Evolutionary conservation across 2,113 vertebrate genomes (phyloP).

Genomic region (Puma concolor): DNA sequence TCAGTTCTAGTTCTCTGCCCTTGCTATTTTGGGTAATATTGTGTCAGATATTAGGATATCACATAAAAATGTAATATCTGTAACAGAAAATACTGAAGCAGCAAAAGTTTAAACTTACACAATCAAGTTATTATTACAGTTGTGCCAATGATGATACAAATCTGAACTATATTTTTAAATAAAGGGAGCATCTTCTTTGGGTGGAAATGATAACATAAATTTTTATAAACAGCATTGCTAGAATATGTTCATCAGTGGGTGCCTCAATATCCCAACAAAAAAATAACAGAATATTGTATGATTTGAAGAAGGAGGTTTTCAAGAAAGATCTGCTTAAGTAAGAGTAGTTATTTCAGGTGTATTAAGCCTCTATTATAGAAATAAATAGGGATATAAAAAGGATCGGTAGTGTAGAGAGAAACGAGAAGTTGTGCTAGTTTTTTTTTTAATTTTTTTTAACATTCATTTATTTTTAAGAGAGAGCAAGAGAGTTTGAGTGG

Average conservation of each 20-base stretch:
- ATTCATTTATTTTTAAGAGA: too few species aligned
- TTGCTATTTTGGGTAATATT: neutral
- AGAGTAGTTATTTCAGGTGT: neutral
- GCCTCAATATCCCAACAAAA: neutral
- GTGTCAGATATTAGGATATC: neutral
- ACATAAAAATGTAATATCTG: neutral
- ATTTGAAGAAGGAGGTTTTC: neutral
- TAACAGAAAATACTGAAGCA: neutral
- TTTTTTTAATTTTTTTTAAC: too few species aligned
- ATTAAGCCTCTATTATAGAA: neutral
- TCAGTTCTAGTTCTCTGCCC: neutral
- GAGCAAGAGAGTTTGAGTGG: too few species aligned
- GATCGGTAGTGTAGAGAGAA: neutral
- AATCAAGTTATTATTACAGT: neutral
- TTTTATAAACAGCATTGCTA: neutral
- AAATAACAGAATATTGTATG: neutral
- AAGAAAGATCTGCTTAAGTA: neutral
- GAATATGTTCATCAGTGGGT: neutral
- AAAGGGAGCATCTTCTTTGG: neutral
- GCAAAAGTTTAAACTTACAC: neutral
- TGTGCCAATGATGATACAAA: neutral
- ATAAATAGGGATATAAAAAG: neutral
- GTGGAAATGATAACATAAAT: neutral
- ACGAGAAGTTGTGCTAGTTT: neutral
- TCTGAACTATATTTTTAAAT: neutral